Conservation (phyloP, 2,888 invertebrate species). For the Drosophila macrospina region DNA sequence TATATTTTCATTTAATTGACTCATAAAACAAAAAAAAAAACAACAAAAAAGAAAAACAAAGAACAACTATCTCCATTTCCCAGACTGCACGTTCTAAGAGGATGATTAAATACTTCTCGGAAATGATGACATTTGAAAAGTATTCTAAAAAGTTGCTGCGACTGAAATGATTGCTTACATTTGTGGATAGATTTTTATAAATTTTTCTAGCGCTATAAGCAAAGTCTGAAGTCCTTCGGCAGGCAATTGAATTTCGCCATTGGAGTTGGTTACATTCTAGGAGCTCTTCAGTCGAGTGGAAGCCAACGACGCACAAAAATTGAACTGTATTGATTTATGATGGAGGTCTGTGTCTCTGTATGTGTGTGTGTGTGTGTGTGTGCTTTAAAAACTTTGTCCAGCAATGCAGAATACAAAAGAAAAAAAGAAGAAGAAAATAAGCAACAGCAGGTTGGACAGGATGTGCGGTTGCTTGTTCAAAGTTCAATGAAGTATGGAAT, state of each 20-base stretch:
- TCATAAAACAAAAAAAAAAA: too few relatives aligned
- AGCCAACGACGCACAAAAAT: conserved; percentile 61
- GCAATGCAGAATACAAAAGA: conserved; percentile 17
- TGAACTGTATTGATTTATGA: conserved; percentile 78
- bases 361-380: conserved; percentile 26
- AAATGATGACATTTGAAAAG: conserved; percentile 23
- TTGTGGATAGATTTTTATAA: conserved; percentile 1
- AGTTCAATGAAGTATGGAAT: conserved; percentile 72
- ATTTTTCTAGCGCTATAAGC: conserved; percentile 2
- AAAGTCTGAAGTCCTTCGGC: conserved; percentile 46
- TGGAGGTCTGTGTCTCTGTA: conserved; percentile 44
- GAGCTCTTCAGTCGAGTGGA: conserved; percentile 52
- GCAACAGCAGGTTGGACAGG: conserved; percentile 13
- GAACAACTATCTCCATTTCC: background rate
- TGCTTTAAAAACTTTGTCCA: conserved; percentile 63
- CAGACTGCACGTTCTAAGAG: background rate
- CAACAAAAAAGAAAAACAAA: too few relatives aligned
- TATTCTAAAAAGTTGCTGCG: conserved; percentile 6
- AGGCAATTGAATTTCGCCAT: conserved; percentile 59
- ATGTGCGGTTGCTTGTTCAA: conserved; percentile 52
- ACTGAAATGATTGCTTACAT: conserved; percentile 21
- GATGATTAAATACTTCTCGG: conserved; percentile 9
- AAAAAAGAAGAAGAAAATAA: conserved; percentile 3
- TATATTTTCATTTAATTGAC: conserved; percentile 16
- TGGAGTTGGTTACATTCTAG: conserved; percentile 58